Percentiles rank a stretch among this genome's conserved stretches.
Conservation (phyloP, 2,113 vertebrate species). For the Ranitomeya variabilis region DNA sequence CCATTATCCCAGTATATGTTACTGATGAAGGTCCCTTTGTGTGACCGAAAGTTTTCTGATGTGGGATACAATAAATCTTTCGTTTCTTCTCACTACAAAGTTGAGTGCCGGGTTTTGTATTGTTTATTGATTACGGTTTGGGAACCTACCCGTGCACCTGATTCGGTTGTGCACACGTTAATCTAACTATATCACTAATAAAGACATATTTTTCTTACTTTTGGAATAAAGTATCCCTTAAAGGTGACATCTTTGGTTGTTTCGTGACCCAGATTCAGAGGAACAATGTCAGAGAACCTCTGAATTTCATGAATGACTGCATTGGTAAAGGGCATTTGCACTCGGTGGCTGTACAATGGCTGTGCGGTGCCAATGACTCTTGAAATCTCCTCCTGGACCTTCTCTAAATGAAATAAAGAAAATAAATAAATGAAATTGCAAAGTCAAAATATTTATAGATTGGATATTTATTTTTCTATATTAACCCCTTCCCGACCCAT, state of each 20-base stretch:
- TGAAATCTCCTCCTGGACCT: slow-evolving; percentile 56
- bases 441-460: not conserved
- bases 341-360: slow-evolving; percentile 57
- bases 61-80: too few species aligned
- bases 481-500: too few species aligned
- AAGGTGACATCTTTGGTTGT: slow-evolving; percentile 40
- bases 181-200: not conserved
- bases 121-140: too few species aligned
- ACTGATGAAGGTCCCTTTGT: too few species aligned
- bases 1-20: too few species aligned
- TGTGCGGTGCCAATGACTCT: slow-evolving; percentile 63
- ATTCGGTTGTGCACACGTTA: too few species aligned
- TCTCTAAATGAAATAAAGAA: slow-evolving; percentile 33
- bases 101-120: too few species aligned
- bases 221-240: slow-evolving; percentile 38
- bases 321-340: slow-evolving; percentile 66
- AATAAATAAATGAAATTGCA: not conserved
- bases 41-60: too few species aligned
- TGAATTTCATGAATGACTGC: slow-evolving; percentile 70
- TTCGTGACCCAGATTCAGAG: slow-evolving; percentile 62
- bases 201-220: not conserved
- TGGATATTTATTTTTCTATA: not conserved
- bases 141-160: too few species aligned
- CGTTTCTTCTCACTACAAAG: too few species aligned
- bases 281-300: slow-evolving; percentile 67